These are phyloP conservation scores for Drosophila tsacasi DNA, from an alignment of 1,140 invertebrate species.

Conservation along the genomic window DNA sequence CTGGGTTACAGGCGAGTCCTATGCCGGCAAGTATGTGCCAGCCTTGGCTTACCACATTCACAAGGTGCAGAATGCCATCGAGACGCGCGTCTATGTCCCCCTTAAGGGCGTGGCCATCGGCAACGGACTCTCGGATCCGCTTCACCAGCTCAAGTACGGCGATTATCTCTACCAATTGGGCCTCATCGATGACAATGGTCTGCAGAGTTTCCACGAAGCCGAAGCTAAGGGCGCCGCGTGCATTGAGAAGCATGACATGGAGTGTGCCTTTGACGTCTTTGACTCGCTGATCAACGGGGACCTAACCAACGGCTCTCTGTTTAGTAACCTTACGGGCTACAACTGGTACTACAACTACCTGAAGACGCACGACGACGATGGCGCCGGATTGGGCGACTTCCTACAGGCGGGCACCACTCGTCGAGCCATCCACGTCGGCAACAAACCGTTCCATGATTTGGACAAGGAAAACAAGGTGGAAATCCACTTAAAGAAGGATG, in stretches of 20 bases:
- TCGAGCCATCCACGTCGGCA: conserved; percentile 93
- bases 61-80: conserved; percentile 86
- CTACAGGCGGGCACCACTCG: conserved; percentile 88
- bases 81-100: conserved; percentile 86
- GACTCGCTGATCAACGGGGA: conserved; percentile 91
- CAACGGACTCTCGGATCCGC: conserved; percentile 93
- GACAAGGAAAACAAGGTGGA: conserved; percentile 88
- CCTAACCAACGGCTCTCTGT: conserved; percentile 88
- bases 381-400: conserved; percentile 85
- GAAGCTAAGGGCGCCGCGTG: conserved; percentile 87
- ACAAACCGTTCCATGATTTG: conserved; percentile 88
- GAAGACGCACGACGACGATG: conserved; percentile 85
- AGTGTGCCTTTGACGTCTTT: conserved; percentile 89
- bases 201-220: conserved; percentile 87
- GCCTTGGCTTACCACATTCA: conserved; percentile 92
- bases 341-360: conserved; percentile 93
- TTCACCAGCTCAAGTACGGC: conserved; percentile 91
- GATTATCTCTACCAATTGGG: conserved; percentile 94
- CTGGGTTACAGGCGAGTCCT: conserved; percentile 94
- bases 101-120: conserved; percentile 93
- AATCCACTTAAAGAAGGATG: conserved; percentile 89
- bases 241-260: conserved; percentile 88
- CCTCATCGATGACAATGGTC: conserved; percentile 89
- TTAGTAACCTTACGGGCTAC: conserved; percentile 92
- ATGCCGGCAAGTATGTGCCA: conserved; percentile 95